Conservation (phyloP, 2,888 invertebrate genomes). For the Sinhomidia bicolor region DNA sequence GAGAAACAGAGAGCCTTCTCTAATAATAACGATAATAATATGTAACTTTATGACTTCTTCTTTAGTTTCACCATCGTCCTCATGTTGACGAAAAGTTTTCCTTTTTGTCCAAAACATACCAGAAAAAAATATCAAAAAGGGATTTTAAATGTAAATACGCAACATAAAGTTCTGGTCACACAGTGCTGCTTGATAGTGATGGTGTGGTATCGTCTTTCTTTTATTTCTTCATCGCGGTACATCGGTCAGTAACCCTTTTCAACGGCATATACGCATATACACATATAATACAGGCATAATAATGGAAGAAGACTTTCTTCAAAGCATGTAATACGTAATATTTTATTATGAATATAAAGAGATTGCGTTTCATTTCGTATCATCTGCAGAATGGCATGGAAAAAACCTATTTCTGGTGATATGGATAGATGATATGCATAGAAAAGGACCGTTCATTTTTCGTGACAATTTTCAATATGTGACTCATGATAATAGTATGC, state of each 20-base stretch:
- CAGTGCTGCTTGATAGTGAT: background rate
- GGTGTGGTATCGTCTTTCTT: background rate
- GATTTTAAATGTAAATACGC: constrained; percentile 11
- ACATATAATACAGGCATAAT: no score
- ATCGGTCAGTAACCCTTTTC: constrained; percentile 67
- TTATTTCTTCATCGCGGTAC: constrained; percentile 25
- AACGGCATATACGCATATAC: no score
- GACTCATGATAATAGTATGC: no score
- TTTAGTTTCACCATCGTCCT: constrained; percentile 2
- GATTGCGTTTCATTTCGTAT: background rate
- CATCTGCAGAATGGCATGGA: no score
- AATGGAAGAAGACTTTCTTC: no score
- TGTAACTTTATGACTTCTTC: constrained; percentile 34
- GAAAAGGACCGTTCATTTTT: constrained; percentile 40
- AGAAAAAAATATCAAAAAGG: constrained; percentile 4
- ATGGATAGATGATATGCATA: background rate
- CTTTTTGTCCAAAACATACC: background rate
- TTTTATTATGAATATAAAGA: no score
- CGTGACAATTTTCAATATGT: constrained; percentile 66
- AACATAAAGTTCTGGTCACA: no score
- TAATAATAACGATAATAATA: no score
- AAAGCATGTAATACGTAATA: background rate
- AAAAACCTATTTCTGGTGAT: constrained; percentile 42
- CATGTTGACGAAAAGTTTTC: constrained; percentile 2
- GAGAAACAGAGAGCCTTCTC: background rate